Percentiles rank a stretch among this genome's conserved stretches.
Evolutionary conservation across 1,140 invertebrate species (phyloP).

Genomic region (Formica selysi): DNA sequence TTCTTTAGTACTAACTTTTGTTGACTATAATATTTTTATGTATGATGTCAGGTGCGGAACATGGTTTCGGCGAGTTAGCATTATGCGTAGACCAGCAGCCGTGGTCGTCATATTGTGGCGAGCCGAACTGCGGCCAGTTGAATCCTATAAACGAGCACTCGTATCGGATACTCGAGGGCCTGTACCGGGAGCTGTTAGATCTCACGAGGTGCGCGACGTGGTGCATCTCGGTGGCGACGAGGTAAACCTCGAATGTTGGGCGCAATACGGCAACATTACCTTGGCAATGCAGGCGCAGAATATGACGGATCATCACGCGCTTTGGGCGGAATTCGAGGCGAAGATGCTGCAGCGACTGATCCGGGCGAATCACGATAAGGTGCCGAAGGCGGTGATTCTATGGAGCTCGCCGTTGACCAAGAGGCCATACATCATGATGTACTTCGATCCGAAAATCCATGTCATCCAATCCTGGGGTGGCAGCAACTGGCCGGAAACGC

Average conservation of each 20-base stretch:
- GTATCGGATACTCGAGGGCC: conserved; percentile 89
- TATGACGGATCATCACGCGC: conserved; percentile 90
- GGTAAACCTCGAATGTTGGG: conserved; percentile 92
- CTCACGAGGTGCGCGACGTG: conserved; percentile 87
- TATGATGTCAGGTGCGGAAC: conserved; percentile 83
- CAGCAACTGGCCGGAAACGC: conserved; percentile 91
- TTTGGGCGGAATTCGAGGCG: conserved; percentile 92
- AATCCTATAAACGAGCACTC: conserved; percentile 93
- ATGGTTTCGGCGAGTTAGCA: conserved; percentile 90
- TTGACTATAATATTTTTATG: background rate
- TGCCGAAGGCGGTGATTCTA: conserved; percentile 89
- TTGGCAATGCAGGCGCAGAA: conserved; percentile 88
- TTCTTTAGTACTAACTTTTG: background rate
- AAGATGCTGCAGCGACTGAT: conserved; percentile 89
- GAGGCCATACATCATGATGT: conserved; percentile 89
- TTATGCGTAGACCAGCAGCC: conserved; percentile 91
- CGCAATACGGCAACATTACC: conserved; percentile 87
- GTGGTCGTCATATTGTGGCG: conserved; percentile 92
- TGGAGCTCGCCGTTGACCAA: conserved; percentile 94
- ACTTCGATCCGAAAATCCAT: conserved; percentile 87
- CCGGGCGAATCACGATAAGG: conserved; percentile 89
- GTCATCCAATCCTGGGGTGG: conserved; percentile 92
- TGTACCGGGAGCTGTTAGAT: conserved; percentile 87
- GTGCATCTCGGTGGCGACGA: conserved; percentile 95
- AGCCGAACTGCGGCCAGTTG: conserved; percentile 94